Evolutionary conservation across 2,888 invertebrate genomes (phyloP), one percentile per base, ranked within the genome.

Genomic region (Eupeodes luniger): DNA sequence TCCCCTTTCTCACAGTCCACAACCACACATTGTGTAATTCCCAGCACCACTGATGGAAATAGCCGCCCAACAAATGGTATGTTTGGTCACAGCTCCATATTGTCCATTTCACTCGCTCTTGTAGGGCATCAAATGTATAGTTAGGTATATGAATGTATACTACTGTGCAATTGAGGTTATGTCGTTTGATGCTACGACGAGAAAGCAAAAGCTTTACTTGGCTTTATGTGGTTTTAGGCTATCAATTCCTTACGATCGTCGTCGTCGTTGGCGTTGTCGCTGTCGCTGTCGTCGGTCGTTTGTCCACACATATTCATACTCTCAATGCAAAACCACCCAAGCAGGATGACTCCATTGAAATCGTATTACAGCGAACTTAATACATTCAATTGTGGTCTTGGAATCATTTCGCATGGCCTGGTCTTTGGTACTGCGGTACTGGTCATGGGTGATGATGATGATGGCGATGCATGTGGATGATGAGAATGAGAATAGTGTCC

Each of bases 301-400:
- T 19, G 47, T 55, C 49, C 59, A 47, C 51, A 74, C 61, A 67
- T 51, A 72, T 76, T 62, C 62, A 53, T 49, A 44, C 70, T 74
- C 27, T 74, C 27, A 61, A 62, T 75, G 62, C 19, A 70, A 70
- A 44, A 53, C 44, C 74, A 44, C 78, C 59, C 49, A 57, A 27
- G 51, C 57, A 51, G 70, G 51, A 81, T 75, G 78, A 75, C 74
- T 85, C 69, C 51, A 78, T 85, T 85, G 80, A 81, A 88, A 85
- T 88, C 88, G 85, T 85, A 85, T 88, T 88, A 85, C 85, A 84
- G 67, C 40, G 70, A 88, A 88, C 85, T 88, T 88, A 79, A 88
- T 88, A 88, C 81, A 81, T 85, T 78, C 85, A 85, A 85, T 88
- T 88, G 88, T 53, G 88, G 88, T 88, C 78, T 88, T 81, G 85